These are phyloP conservation scores for Phyllopteryx taeniolatus DNA, from an alignment of 2,113 vertebrate genomes.

Conservation along the genomic window DNA sequence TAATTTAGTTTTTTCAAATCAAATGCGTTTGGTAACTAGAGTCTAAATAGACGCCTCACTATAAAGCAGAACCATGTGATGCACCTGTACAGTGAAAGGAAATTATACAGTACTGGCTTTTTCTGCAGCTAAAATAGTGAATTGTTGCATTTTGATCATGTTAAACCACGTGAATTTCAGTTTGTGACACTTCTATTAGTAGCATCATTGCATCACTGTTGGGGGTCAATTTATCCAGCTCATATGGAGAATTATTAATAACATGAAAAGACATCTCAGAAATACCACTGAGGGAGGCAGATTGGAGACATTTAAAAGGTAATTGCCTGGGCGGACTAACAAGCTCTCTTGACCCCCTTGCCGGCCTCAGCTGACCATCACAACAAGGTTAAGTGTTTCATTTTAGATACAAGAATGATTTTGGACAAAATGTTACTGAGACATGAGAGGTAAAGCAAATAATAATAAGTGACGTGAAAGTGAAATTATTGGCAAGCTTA, in stretches of 20 bases:
- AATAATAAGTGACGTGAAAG: too few relatives aligned
- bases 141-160: background rate
- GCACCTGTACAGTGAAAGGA: background rate
- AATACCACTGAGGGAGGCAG: background rate
- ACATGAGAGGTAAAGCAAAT: background rate
- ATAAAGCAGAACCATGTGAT: background rate
- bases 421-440: background rate
- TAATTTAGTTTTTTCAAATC: too few relatives aligned
- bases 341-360: background rate
- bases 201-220: background rate
- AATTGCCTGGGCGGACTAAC: constrained; percentile 36
- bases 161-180: background rate
- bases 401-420: background rate
- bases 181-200: background rate
- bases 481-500: background rate
- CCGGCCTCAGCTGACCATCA: constrained; percentile 26
- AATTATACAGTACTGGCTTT: background rate
- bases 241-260: background rate
- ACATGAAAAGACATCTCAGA: constrained; percentile 2
- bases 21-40: too few relatives aligned
- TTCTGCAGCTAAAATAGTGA: background rate
- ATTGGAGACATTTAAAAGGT: constrained; percentile 9
- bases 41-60: too few relatives aligned
- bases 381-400: background rate
- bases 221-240: background rate